These are phyloP conservation scores for Daboia siamensis DNA, from an alignment of 2,113 vertebrate genomes.

Conservation along the genomic window DNA sequence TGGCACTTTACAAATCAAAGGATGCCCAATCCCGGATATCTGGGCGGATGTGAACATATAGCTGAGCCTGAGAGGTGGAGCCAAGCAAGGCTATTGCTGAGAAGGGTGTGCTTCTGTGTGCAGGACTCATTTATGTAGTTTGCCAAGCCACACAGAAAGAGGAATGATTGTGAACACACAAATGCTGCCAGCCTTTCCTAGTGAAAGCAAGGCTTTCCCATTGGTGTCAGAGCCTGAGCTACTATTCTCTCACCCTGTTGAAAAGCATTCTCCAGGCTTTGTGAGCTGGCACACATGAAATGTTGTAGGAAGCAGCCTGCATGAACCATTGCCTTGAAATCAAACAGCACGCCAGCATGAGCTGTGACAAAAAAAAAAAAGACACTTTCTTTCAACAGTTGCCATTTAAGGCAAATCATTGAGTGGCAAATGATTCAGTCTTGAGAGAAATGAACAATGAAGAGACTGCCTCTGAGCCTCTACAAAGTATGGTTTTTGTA, in stretches of 20 bases:
- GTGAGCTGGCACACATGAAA: neutral
- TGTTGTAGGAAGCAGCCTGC: neutral
- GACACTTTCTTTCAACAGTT: neutral
- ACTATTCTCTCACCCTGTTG: neutral
- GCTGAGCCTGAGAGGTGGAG: slow-evolving; percentile 12
- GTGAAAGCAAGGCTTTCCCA: neutral
- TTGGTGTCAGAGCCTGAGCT: neutral
- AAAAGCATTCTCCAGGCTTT: neutral
- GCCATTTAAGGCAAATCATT: neutral
- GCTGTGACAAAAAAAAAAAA: neutral
- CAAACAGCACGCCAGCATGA: neutral
- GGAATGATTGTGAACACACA: too few relatives aligned
- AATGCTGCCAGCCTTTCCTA: neutral
- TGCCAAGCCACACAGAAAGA: neutral
- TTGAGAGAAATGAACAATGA: neutral
- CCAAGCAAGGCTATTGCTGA: too few relatives aligned
- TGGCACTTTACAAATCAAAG: neutral
- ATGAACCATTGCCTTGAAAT: neutral
- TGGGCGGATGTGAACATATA: slow-evolving; percentile 63
- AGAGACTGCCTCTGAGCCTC: neutral
- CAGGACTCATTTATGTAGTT: neutral
- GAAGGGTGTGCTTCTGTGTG: neutral
- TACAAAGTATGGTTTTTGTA: neutral
- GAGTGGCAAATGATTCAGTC: neutral
- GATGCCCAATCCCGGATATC: slow-evolving; percentile 62